Percentiles rank a stretch among this genome's conserved stretches.
Conservation (phyloP, 2,113 vertebrate genomes). For the Apistogramma diplotaenia region DNA sequence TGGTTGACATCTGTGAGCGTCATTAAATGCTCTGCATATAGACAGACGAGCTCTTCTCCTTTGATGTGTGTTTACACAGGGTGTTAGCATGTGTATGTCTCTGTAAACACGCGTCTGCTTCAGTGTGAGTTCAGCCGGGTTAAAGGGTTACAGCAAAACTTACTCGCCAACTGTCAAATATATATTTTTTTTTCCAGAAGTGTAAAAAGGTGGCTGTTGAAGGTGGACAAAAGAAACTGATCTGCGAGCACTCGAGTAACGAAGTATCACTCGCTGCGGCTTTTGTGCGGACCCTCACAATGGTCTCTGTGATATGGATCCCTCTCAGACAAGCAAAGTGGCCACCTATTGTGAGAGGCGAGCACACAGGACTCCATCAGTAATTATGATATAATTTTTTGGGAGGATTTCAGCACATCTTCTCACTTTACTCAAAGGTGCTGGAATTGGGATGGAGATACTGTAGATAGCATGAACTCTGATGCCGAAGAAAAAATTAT, state of each 20-base stretch:
- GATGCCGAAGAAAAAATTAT: no score
- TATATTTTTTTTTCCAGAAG: not conserved
- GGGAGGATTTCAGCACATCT: slow-evolving; percentile 53
- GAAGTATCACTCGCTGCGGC: slow-evolving; percentile 47
- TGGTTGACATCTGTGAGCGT: slow-evolving; percentile 50
- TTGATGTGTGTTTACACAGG: slow-evolving; percentile 55
- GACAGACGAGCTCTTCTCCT: slow-evolving; percentile 40
- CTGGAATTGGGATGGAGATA: slow-evolving; percentile 27
- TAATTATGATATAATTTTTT: slow-evolving; percentile 71
- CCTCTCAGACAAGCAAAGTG: slow-evolving; percentile 58
- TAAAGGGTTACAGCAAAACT: slow-evolving; percentile 36
- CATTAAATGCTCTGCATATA: slow-evolving; percentile 47
- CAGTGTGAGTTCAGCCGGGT: slow-evolving; percentile 9
- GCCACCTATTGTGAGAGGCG: slow-evolving; percentile 48
- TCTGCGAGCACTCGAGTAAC: slow-evolving; percentile 34
- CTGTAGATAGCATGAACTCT: slow-evolving; percentile 14
- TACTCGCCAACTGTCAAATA: slow-evolving; percentile 5
- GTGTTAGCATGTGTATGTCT: slow-evolving; percentile 45
- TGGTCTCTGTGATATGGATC: slow-evolving; percentile 62
- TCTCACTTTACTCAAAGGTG: slow-evolving; percentile 68
- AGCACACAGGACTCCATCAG: slow-evolving; percentile 27
- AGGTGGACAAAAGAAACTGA: slow-evolving; percentile 46
- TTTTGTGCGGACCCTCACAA: slow-evolving; percentile 52
- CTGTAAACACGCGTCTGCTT: slow-evolving; percentile 38
- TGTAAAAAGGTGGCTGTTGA: slow-evolving; percentile 29